These are phyloP conservation scores for Griposia aprilina DNA, from an alignment of 2,888 invertebrate species.

Conservation along the genomic window DNA sequence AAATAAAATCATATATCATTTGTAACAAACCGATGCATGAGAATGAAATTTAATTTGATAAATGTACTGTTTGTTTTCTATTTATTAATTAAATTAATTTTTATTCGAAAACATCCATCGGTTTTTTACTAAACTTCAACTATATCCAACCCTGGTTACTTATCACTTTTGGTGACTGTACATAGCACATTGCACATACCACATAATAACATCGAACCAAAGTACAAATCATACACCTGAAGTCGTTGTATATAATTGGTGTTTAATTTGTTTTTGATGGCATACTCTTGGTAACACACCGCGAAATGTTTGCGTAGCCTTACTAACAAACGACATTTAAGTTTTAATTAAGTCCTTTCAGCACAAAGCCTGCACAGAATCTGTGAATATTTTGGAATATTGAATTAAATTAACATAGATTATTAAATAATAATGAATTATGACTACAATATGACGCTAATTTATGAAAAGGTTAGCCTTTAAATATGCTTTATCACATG, in stretches of 20 bases:
- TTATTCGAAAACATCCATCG: too few species aligned
- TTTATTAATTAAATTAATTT: too few species aligned
- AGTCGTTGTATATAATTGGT: slow-evolving; percentile 25
- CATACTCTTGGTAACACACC: slow-evolving; percentile 44
- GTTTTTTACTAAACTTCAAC: too few species aligned
- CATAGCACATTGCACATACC: neutral
- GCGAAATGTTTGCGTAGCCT: slow-evolving; percentile 44
- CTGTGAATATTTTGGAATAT: slow-evolving; percentile 27
- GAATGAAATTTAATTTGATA: too few species aligned
- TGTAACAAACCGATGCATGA: too few species aligned
- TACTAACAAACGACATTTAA: slow-evolving; percentile 51
- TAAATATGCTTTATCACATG: neutral
- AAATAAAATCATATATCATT: too few species aligned
- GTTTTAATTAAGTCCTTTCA: slow-evolving; percentile 53
- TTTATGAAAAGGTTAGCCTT: neutral
- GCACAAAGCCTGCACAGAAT: slow-evolving; percentile 29
- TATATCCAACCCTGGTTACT: too few species aligned
- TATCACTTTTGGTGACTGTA: too few species aligned
- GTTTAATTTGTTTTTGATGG: slow-evolving; percentile 54
- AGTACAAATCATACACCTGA: slow-evolving; percentile 35
- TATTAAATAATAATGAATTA: neutral
- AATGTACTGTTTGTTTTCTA: too few species aligned
- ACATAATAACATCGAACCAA: slow-evolving; percentile 2
- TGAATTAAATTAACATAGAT: slow-evolving; percentile 18
- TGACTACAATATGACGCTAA: neutral